Evolutionary conservation across 2,888 invertebrate species (phyloP).

Genomic region (Caenorhabditis macrosperma): DNA sequence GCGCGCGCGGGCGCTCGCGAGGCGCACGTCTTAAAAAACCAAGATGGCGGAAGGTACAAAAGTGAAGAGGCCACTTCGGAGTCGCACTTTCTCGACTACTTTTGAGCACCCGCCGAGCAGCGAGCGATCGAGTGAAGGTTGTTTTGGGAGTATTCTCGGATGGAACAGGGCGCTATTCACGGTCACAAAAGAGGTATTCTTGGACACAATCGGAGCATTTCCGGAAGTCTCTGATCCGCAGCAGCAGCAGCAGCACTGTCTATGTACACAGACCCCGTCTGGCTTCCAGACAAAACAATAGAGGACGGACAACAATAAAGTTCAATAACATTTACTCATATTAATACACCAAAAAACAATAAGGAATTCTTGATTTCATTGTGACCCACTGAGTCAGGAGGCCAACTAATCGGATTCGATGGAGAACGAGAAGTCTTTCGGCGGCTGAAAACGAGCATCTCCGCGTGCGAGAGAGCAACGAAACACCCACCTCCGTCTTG

Average conservation of each 20-base stretch:
- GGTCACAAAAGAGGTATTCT: neutral
- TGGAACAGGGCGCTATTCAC: neutral
- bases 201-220: neutral
- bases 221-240: no score
- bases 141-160: neutral
- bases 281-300: no score
- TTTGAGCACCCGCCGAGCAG: constrained; percentile 2
- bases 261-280: no score
- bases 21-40: constrained; percentile 25
- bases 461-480: neutral
- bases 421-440: constrained; percentile 23
- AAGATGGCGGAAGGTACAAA: constrained; percentile 10
- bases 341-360: neutral
- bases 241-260: no score
- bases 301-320: no score
- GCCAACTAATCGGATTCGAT: constrained; percentile 27
- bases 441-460: neutral
- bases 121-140: neutral
- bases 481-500: constrained; percentile 7
- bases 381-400: no score
- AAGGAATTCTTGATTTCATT: neutral
- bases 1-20: neutral
- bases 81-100: constrained; percentile 11
- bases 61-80: constrained; percentile 32
- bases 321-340: no score